A percentile compares a stretch with the other conserved stretches of the same genome.
These are phyloP conservation scores for Luscinia luscinia DNA, from an alignment of 2,797 vertebrate species.

Conservation along the genomic window DNA sequence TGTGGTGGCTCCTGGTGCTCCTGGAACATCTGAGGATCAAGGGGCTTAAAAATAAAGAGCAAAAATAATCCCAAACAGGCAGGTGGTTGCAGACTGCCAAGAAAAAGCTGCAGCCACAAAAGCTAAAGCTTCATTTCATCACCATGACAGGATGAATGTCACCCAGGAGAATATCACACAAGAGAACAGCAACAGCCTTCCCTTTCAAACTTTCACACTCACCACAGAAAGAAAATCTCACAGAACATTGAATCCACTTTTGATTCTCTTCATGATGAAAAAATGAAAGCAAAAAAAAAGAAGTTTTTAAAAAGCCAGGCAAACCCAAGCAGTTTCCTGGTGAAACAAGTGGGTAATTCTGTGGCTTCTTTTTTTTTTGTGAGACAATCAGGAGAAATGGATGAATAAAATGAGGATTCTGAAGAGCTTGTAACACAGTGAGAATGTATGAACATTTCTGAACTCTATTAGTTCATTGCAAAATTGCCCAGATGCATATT, in stretches of 20 bases:
- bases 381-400: background rate
- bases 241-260: background rate
- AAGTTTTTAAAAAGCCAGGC: background rate
- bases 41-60: conserved; percentile 3
- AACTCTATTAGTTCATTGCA: background rate
- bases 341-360: background rate
- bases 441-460: background rate
- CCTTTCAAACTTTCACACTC: conserved; percentile 14
- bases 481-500: background rate
- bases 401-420: background rate
- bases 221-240: background rate
- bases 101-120: conserved; percentile 10
- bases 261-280: background rate
- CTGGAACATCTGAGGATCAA: conserved; percentile 13
- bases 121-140: background rate
- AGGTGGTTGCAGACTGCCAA: conserved; percentile 10
- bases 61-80: conserved; percentile 22
- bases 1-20: background rate
- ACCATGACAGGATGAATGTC: background rate
- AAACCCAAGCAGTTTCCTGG: conserved; percentile 18
- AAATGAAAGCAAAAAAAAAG: background rate
- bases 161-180: background rate
- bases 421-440: background rate
- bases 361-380: background rate
- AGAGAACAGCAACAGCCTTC: background rate